Evolutionary conservation across 2,797 vertebrate species (phyloP).

Genomic region (Falco columbarius): DNA sequence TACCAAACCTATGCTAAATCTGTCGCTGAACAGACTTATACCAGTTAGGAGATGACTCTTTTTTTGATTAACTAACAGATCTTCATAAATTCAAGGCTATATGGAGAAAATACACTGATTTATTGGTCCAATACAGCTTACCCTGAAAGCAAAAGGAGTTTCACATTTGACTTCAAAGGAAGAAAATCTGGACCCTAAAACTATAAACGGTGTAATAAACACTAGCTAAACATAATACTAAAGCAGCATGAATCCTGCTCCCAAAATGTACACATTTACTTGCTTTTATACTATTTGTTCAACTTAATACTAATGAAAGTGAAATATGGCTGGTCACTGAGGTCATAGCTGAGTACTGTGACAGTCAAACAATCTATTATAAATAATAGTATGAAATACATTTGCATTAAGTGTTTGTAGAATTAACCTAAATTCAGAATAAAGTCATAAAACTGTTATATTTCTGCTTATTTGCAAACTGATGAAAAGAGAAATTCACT

Average conservation of each 20-base stretch:
- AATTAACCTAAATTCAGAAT: not conserved
- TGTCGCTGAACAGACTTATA: not conserved
- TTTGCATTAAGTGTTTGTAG: not conserved
- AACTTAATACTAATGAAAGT: not conserved
- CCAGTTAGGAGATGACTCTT: not conserved
- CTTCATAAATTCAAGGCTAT: not conserved
- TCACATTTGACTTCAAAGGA: constrained; percentile 43
- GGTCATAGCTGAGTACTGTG: not conserved
- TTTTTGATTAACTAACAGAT: not conserved
- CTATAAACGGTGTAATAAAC: not conserved
- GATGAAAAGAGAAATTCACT: not conserved
- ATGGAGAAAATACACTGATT: not conserved
- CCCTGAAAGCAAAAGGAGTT: constrained; percentile 4
- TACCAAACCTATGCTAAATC: not conserved
- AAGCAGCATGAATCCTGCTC: not conserved
- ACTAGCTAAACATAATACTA: constrained; percentile 24
- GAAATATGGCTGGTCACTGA: not conserved
- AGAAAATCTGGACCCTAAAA: not conserved
- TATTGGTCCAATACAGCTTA: not conserved
- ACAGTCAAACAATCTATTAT: not conserved
- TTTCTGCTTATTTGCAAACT: not conserved
- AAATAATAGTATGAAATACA: not conserved
- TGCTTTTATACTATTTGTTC: not conserved
- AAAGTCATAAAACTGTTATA: not conserved
- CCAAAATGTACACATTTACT: not conserved